These are phyloP conservation scores for Cotesia congregata DNA, from an alignment of 2,888 invertebrate species.

Conservation along the genomic window DNA sequence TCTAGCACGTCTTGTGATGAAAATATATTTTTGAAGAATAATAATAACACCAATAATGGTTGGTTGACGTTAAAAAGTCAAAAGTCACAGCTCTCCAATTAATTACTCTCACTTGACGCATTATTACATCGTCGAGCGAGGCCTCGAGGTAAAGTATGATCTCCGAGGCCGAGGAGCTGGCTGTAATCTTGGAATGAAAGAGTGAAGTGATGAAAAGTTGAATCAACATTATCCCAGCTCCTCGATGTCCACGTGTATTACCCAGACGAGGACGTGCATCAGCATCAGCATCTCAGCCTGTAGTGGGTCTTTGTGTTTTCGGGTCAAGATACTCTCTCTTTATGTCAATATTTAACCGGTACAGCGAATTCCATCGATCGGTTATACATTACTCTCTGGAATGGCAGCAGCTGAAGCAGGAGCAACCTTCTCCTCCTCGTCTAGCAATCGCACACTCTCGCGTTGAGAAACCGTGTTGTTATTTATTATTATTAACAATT, in stretches of 20 bases:
- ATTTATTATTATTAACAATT: conserved; percentile 1
- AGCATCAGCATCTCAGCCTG: not conserved
- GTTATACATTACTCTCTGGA: not conserved
- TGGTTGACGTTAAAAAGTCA: not conserved
- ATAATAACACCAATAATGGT: not conserved
- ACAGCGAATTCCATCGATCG: conserved; percentile 33
- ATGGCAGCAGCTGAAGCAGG: not conserved
- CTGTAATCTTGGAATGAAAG: not conserved
- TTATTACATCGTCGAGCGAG: not conserved
- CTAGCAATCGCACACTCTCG: not conserved
- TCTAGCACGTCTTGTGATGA: conserved; percentile 3
- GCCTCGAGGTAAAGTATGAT: not conserved
- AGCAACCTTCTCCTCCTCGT: not conserved
- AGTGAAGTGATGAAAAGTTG: conserved; percentile 13
- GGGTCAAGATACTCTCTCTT: conserved; percentile 35
- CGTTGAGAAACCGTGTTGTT: not conserved
- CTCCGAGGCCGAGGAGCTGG: too few species aligned
- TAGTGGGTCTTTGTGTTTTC: conserved; percentile 37
- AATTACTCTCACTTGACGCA: conserved; percentile 12
- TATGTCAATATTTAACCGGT: conserved; percentile 17
- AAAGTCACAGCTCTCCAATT: conserved; percentile 6
- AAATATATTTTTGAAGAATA: conserved; percentile 9
- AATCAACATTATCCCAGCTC: conserved; percentile 3
- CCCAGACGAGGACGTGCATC: too few species aligned
- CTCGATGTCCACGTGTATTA: not conserved